Conservation (phyloP, 2,888 invertebrate species). For the Myopa tessellatipennis region DNA sequence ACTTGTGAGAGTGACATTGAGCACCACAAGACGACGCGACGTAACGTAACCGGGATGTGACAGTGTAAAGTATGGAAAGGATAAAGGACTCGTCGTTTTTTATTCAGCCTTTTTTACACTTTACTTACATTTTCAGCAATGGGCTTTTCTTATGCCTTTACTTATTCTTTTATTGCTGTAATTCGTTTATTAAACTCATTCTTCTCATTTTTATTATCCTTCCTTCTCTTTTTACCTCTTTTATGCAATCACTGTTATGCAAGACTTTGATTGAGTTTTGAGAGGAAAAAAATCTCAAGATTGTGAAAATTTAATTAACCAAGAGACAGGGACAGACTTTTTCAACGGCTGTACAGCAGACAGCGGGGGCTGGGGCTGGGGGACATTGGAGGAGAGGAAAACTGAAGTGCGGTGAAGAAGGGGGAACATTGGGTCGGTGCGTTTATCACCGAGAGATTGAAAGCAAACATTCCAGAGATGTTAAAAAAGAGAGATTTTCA, state of each 20-base stretch:
- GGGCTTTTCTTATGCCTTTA: not conserved
- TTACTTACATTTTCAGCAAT: not conserved
- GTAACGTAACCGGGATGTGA: not conserved
- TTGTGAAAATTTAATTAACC: slow-evolving; percentile 25
- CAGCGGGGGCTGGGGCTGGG: not conserved
- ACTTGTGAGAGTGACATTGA: not conserved
- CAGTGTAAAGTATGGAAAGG: not conserved
- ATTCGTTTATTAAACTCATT: not conserved
- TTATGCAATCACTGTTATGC: not conserved
- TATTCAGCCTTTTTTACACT: not conserved
- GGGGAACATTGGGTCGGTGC: too few species aligned
- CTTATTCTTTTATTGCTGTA: slow-evolving; percentile 27
- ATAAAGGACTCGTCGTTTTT: not conserved
- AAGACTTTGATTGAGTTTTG: slow-evolving; percentile 33
- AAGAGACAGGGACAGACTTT: slow-evolving; percentile 13
- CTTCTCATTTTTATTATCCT: not conserved
- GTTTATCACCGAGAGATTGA: too few species aligned
- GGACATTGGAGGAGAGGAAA: not conserved
- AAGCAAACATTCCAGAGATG: too few species aligned
- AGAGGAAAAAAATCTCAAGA: slow-evolving; percentile 18
- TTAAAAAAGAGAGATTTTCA: too few species aligned
- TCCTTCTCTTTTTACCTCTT: not conserved
- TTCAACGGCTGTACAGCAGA: not conserved
- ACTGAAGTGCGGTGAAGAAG: not conserved
- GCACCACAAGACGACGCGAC: not conserved